Conservation (phyloP, 2,888 invertebrate genomes). For the Nephrotoma guestfalica region DNA sequence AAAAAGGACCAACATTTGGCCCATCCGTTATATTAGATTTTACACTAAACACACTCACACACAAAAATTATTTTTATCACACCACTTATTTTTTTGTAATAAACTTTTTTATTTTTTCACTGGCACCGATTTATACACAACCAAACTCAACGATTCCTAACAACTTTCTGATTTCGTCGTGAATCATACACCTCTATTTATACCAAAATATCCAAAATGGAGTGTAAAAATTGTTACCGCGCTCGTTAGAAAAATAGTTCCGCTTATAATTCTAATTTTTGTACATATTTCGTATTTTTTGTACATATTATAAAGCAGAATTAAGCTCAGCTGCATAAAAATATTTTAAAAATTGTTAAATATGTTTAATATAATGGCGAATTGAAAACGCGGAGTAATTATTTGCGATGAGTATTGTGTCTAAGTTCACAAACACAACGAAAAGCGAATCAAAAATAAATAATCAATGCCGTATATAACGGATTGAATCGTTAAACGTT, state of each 20-base stretch:
- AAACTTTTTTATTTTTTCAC: neutral
- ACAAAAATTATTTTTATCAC: neutral
- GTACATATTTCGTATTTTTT: neutral
- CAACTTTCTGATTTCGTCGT: constrained; percentile 7
- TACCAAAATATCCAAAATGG: neutral
- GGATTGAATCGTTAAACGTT: neutral
- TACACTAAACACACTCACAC: neutral
- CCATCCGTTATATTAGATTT: neutral
- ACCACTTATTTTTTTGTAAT: neutral
- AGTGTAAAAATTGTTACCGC: neutral
- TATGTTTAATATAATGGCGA: neutral
- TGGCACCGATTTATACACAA: neutral
- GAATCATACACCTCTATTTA: neutral
- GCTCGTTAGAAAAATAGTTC: neutral
- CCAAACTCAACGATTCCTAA: constrained; percentile 6
- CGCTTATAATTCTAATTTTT: neutral
- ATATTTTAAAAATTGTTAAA: neutral
- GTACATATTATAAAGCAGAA: neutral
- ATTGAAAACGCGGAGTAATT: neutral
- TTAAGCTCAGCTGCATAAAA: neutral
- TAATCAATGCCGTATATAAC: neutral
- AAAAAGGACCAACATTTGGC: no score
- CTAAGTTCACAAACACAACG: neutral
- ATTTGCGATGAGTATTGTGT: neutral
- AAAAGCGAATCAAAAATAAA: neutral